These are phyloP conservation scores for Propithecus coquereli DNA, from an alignment of 2,113 vertebrate species.

Conservation along the genomic window DNA sequence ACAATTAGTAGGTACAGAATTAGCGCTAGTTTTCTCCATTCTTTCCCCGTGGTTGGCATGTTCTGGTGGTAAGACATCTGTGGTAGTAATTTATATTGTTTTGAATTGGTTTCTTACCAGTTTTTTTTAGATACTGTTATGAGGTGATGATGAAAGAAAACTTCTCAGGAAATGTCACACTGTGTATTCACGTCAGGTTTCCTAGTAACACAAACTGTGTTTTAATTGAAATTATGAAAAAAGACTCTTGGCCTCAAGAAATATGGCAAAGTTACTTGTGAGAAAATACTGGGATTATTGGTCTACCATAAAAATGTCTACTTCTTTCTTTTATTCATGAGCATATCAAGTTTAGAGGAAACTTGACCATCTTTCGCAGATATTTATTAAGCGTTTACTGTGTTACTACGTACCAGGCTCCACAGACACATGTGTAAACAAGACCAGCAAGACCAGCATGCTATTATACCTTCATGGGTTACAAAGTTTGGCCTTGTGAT, in stretches of 20 bases:
- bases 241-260: neutral
- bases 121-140: neutral
- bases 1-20: neutral
- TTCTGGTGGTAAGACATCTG: neutral
- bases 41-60: neutral
- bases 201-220: neutral
- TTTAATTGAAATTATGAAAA: neutral
- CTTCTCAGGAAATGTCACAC: neutral
- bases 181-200: neutral
- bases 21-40: neutral
- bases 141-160: neutral
- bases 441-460: no score
- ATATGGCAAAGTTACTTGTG: neutral
- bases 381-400: neutral
- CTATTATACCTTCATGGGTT: neutral
- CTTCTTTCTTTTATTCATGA: neutral
- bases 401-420: neutral
- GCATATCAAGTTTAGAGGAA: neutral
- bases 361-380: neutral
- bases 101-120: neutral
- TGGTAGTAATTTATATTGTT: neutral
- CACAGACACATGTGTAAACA: neutral
- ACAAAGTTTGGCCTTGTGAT: neutral
- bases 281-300: neutral
- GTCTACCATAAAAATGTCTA: neutral